phyloP scores from a whole-genome alignment of 2,888 invertebrate genomes.

The Gryllus longicercus region DNA sequence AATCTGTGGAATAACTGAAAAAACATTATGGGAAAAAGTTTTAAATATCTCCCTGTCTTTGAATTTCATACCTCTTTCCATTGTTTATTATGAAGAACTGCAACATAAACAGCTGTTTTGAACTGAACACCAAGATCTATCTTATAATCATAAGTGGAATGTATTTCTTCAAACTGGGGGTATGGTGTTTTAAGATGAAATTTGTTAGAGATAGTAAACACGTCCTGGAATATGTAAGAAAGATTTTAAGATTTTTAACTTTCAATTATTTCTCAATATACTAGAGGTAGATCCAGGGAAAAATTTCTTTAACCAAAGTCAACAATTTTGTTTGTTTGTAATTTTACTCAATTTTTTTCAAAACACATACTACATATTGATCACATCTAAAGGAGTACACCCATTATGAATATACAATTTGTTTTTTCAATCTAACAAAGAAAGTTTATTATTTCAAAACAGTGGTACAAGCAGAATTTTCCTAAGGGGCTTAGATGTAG shows the following conservation, averaged over 20 bases:
- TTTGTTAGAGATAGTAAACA: slow-evolving; percentile 55
- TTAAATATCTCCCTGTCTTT: no score
- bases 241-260: not conserved
- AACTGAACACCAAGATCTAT: slow-evolving; percentile 50
- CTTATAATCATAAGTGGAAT: slow-evolving; percentile 52
- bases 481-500: no score
- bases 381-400: no score
- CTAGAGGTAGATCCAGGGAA: not conserved
- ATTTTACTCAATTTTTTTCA: no score
- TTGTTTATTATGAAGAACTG: slow-evolving; percentile 47
- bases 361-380: no score
- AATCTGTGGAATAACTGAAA: no score
- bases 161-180: slow-evolving; percentile 49
- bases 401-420: no score
- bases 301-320: not conserved
- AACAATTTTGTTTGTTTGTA: no score
- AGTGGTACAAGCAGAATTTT: no score
- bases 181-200: slow-evolving; percentile 58
- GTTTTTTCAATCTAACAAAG: no score
- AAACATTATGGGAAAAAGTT: no score
- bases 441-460: no score
- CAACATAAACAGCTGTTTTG: slow-evolving; percentile 50
- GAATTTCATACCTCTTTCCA: slow-evolving; percentile 51
- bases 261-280: not conserved
- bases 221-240: slow-evolving; percentile 45